Evolutionary conservation across 2,888 invertebrate species (phyloP), one percentile per base, ranked within the genome.

Genomic region (Patella ulyssiponensis): DNA sequence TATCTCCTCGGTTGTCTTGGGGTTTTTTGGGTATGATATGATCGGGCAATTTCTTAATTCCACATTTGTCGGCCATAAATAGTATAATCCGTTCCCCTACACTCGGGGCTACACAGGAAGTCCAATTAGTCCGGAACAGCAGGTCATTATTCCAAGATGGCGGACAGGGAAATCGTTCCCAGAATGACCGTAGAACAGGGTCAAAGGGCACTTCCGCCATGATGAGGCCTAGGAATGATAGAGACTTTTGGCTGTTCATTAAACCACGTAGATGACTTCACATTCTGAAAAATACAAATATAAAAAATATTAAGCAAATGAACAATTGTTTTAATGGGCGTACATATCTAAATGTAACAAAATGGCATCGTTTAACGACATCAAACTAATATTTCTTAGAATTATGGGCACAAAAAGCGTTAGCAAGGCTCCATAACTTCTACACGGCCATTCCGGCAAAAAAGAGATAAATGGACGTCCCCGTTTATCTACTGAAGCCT

Each of bases 101-200:
- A 70, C 80, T 81, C 27, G 76, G 77, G 1, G 79, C 81, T 73
- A 84, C 78, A 72, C 84, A 84, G 71, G 80, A 78, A 20, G 83
- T 84, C 83, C 82, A 84, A 82, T 84, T 84, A 54, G 83, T 74
- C 64, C 77, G 78, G 77, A 69, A 56, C 58, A 84, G 69, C 7
- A 84, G 79, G 52, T 76, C 82, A 52, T 81, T 78, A 23, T 84
- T 83, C 84, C 84, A 84, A 17, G 84, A 83, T 51, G 84, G 83
- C 3, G 84, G 84, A 76, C 84, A 84, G 23, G 84, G 84, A 44
- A 84, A 84, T 9, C 79, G 79, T 71, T 81, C 79, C 84, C 83
- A 83, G 75, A 84, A 84, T 69, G 77, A 80, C 71, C 76, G 74
- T 51, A 83, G 77, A 17, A 78, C 70, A 23, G 83, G 83, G 69